Evolutionary conservation across 1,140 invertebrate genomes (phyloP).

Genomic region (Solenopsis fugax): DNA sequence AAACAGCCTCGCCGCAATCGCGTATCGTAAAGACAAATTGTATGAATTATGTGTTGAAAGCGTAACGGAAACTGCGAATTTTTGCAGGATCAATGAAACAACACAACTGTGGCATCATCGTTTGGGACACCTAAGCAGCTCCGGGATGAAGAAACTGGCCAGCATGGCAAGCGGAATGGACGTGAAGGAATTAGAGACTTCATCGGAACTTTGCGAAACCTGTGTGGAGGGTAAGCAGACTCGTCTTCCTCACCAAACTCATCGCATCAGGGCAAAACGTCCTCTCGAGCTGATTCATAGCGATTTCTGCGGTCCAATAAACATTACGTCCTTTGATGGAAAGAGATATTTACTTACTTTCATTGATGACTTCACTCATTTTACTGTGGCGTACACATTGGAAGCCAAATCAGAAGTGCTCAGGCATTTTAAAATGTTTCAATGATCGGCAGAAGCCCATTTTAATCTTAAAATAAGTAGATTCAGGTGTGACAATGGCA

Average conservation of each 20-base stretch:
- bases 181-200: not conserved
- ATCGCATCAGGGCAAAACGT: not conserved
- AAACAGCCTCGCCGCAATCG: not conserved
- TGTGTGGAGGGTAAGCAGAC: not conserved
- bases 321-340: not conserved
- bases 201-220: not conserved
- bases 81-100: too few species aligned
- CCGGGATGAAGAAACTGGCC: not conserved
- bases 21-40: not conserved
- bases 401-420: too few species aligned
- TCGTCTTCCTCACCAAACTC: not conserved
- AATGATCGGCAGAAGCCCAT: too few species aligned
- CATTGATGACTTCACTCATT: too few species aligned
- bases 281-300: not conserved
- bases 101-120: not conserved
- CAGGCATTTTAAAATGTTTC: too few species aligned
- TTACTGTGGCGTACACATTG: too few species aligned
- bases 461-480: not conserved
- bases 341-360: not conserved
- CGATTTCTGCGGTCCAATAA: not conserved
- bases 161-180: not conserved
- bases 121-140: not conserved
- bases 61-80: not conserved
- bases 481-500: not conserved
- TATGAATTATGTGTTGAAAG: not conserved